phyloP scores from a whole-genome alignment of 2,888 invertebrate species.

The Globia sparganii region DNA sequence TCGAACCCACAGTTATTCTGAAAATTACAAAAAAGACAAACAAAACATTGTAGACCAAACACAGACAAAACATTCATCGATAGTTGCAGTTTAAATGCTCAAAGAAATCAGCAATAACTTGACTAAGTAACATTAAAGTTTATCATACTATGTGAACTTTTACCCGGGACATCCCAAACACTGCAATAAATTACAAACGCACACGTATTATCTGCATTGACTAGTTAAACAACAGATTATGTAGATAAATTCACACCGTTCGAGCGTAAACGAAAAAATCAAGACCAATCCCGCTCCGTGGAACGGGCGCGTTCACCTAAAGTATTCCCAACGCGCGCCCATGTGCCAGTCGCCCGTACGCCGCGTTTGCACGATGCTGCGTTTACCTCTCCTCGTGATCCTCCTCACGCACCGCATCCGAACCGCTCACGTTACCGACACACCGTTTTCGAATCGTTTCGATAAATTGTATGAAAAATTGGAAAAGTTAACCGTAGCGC shows the following conservation, averaged over 20 bases:
- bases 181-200: slow-evolving; percentile 5
- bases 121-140: slow-evolving; percentile 5
- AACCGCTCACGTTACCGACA: slow-evolving; percentile 80
- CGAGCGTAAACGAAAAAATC: slow-evolving; percentile 41
- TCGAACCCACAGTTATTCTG: background rate
- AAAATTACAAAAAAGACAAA: background rate
- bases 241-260: slow-evolving; percentile 25
- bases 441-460: slow-evolving; percentile 79
- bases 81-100: background rate
- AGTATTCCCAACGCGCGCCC: slow-evolving; percentile 59
- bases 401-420: slow-evolving; percentile 77
- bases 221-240: slow-evolving; percentile 14
- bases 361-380: slow-evolving; percentile 82
- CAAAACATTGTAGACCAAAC: background rate
- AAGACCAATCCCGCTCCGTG: slow-evolving; percentile 35
- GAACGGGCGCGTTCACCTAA: slow-evolving; percentile 61
- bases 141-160: slow-evolving; percentile 38
- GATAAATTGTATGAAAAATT: slow-evolving; percentile 82
- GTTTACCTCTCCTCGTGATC: slow-evolving; percentile 74
- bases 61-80: background rate
- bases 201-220: slow-evolving; percentile 6
- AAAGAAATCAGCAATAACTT: background rate
- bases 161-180: slow-evolving; percentile 24
- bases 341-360: slow-evolving; percentile 74
- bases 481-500: slow-evolving; percentile 77